A percentile compares a stretch with the other conserved stretches of the same genome.
These are phyloP conservation scores for Otolemur garnettii DNA, from an alignment of 2,113 vertebrate genomes.

Conservation along the genomic window DNA sequence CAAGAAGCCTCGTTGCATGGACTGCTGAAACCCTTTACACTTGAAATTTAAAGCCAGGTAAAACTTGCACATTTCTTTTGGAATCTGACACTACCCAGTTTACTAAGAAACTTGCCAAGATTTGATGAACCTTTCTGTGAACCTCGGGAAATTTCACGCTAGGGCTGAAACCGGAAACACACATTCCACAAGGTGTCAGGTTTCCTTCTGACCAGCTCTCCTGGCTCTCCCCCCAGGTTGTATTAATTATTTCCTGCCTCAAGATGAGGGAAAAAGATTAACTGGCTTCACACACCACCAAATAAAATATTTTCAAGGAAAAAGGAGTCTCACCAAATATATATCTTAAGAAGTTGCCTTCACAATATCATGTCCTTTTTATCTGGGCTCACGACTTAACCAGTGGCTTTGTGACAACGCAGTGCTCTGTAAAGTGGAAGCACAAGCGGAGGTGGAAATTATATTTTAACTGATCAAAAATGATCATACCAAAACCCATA, in stretches of 20 bases:
- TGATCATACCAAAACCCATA: neutral
- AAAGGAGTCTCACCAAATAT: neutral
- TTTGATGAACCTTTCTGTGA: constrained; percentile 79
- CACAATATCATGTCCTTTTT: neutral
- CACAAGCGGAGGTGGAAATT: neutral
- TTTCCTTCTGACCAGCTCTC: constrained; percentile 68
- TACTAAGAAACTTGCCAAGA: constrained; percentile 67
- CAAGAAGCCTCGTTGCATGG: constrained; percentile 10
- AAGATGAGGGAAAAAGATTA: constrained; percentile 74
- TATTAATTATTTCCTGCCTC: constrained; percentile 81
- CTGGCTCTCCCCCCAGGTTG: constrained; percentile 39
- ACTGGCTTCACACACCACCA: constrained; percentile 41
- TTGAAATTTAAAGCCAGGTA: constrained; percentile 72
- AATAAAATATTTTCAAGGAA: constrained; percentile 63
- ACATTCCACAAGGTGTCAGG: constrained; percentile 74
- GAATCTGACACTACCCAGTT: constrained; percentile 71
- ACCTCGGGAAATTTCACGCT: constrained; percentile 78
- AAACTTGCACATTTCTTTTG: constrained; percentile 68
- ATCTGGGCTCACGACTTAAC: neutral
- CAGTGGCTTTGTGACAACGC: neutral
- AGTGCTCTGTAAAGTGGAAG: neutral
- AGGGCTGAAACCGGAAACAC: constrained; percentile 72
- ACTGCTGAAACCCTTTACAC: constrained; percentile 55
- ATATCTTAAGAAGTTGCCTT: constrained; percentile 6
- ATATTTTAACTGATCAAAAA: neutral